A percentile compares a stretch with the other conserved stretches of the same genome.
phyloP scores from a whole-genome alignment of 2,888 invertebrate species.

The Rhyacophila evoluta region DNA sequence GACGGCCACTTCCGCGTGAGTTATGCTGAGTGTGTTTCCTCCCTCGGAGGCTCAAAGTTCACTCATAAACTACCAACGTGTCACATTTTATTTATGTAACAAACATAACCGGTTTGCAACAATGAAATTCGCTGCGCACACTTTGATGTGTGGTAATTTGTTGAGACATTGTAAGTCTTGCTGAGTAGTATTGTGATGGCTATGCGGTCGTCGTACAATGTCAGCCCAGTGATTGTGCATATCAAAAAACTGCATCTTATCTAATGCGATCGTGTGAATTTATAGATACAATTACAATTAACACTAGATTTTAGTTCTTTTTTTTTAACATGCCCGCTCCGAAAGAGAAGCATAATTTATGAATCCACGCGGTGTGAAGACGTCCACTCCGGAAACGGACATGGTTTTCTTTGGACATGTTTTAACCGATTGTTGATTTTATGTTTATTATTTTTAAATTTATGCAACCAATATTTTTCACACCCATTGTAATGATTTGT shows the following conservation, averaged over 20 bases:
- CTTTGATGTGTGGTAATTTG: background rate
- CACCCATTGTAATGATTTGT: too few relatives aligned
- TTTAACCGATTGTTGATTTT: too few relatives aligned
- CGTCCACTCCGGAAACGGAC: too few relatives aligned
- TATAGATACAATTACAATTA: too few relatives aligned
- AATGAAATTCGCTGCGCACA: background rate
- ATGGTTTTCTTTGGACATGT: too few relatives aligned
- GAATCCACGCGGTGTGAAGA: too few relatives aligned
- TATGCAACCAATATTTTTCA: too few relatives aligned
- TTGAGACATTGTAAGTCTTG: background rate
- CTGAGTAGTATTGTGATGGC: background rate
- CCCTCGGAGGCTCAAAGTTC: background rate
- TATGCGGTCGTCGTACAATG: background rate
- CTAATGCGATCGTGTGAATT: background rate
- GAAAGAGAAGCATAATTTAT: too few relatives aligned
- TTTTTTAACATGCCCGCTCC: too few relatives aligned
- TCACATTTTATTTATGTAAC: slow-evolving; percentile 16
- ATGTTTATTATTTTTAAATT: too few relatives aligned
- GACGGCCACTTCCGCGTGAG: background rate
- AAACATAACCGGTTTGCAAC: background rate
- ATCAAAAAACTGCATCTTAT: background rate
- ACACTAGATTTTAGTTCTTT: too few relatives aligned
- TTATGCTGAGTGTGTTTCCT: background rate
- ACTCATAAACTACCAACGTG: background rate
- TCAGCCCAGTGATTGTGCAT: background rate